These are phyloP conservation scores for Sula dactylatra DNA, from an alignment of 2,113 vertebrate genomes.

Conservation along the genomic window DNA sequence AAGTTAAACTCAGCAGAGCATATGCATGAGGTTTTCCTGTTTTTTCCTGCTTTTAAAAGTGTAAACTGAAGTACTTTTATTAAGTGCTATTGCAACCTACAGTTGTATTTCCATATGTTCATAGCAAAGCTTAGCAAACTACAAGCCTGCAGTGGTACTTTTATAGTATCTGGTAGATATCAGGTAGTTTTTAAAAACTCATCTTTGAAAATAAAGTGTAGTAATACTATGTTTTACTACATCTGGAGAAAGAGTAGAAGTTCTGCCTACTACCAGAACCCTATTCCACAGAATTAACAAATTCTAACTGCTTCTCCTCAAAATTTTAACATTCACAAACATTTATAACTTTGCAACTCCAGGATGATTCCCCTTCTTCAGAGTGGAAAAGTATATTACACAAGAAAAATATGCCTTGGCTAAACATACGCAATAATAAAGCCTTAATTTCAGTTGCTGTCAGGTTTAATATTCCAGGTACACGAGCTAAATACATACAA, in stretches of 20 bases:
- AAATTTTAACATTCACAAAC: neutral
- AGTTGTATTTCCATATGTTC: neutral
- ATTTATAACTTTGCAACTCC: neutral
- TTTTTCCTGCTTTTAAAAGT: neutral
- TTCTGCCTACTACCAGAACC: neutral
- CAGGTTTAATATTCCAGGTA: neutral
- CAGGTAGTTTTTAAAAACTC: neutral
- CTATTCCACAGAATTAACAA: neutral
- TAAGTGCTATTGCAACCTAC: neutral
- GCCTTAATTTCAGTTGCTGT: neutral
- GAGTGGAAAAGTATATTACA: neutral
- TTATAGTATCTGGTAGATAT: neutral
- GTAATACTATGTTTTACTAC: neutral
- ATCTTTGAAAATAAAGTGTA: neutral
- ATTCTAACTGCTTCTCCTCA: neutral
- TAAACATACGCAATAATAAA: neutral
- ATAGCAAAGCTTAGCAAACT: neutral
- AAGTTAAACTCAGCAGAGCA: neutral
- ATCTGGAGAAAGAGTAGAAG: neutral
- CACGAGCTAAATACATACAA: neutral
- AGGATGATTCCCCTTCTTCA: neutral
- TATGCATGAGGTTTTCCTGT: neutral
- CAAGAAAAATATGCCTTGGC: neutral
- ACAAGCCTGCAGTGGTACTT: neutral
- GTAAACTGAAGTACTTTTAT: neutral